These are phyloP conservation scores for Cheilosia vulpina DNA, from an alignment of 2,888 invertebrate genomes.

Conservation along the genomic window DNA sequence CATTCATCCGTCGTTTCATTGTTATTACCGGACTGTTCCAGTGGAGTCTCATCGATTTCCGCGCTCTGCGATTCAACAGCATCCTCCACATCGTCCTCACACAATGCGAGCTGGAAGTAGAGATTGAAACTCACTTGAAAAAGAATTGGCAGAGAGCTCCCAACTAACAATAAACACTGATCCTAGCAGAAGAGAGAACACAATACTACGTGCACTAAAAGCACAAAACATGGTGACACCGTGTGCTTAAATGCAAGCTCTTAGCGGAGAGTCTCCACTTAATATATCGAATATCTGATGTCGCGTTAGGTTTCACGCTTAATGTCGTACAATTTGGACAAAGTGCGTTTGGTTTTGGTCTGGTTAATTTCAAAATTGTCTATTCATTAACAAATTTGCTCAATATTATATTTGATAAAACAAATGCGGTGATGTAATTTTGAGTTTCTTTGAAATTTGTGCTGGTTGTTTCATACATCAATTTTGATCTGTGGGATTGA, in stretches of 20 bases:
- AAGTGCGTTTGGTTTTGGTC: constrained; percentile 15
- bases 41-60: neutral
- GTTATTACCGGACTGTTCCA: neutral
- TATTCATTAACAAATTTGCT: no score
- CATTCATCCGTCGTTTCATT: neutral
- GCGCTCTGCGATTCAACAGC: neutral
- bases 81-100: constrained; percentile 1
- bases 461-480: no score
- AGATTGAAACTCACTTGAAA: no score
- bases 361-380: neutral
- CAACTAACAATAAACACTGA: neutral
- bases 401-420: no score
- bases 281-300: neutral
- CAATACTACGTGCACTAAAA: neutral
- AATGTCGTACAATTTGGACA: neutral
- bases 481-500: no score
- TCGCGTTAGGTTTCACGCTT: neutral
- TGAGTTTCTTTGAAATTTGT: no score
- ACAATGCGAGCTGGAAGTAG: neutral
- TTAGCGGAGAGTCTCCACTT: neutral
- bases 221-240: neutral
- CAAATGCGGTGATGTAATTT: no score
- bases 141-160: neutral
- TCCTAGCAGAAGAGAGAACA: constrained; percentile 9
- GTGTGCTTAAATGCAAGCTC: neutral